A percentile compares a stretch with the other conserved stretches of the same genome.
phyloP scores from a whole-genome alignment of 2,797 vertebrate genomes.

The Leptodactylus fallax region DNA sequence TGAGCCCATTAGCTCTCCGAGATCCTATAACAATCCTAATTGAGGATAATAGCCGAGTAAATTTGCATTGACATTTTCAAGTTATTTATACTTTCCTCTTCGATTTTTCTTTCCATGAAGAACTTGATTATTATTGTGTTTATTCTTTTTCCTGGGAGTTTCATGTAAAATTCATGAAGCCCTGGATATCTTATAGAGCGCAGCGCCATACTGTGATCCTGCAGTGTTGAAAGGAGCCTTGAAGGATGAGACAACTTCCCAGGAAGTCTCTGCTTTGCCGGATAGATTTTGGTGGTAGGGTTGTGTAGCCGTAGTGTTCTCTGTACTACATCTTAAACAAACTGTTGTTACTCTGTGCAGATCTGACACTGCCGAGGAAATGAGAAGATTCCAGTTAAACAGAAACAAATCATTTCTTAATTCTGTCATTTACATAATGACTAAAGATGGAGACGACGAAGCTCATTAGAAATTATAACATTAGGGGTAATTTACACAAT shows the following conservation, averaged over 20 bases:
- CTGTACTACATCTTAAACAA: background rate
- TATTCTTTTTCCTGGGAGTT: slow-evolving; percentile 31
- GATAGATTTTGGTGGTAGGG: too few relatives aligned
- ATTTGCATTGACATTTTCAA: background rate
- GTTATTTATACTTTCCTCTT: background rate
- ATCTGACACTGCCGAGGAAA: background rate
- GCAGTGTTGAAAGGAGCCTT: slow-evolving; percentile 11
- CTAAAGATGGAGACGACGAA: background rate
- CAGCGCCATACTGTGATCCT: slow-evolving; percentile 4
- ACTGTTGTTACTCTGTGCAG: background rate
- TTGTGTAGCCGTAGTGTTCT: background rate
- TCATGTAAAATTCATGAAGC: slow-evolving; percentile 45
- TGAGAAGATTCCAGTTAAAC: background rate
- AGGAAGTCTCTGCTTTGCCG: background rate
- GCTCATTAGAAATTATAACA: background rate
- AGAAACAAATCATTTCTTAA: background rate
- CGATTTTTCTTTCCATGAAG: background rate
- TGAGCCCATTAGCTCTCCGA: background rate
- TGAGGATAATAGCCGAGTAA: background rate
- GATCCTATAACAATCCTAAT: background rate
- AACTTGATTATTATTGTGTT: slow-evolving; percentile 33
- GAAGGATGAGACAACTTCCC: slow-evolving; percentile 18
- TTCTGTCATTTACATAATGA: background rate
- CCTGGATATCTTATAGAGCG: background rate
- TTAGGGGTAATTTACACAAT: background rate